Evolutionary conservation across 2,113 vertebrate species (phyloP), one percentile per base, ranked within the genome.

Genomic region (Tachycineta bicolor): DNA sequence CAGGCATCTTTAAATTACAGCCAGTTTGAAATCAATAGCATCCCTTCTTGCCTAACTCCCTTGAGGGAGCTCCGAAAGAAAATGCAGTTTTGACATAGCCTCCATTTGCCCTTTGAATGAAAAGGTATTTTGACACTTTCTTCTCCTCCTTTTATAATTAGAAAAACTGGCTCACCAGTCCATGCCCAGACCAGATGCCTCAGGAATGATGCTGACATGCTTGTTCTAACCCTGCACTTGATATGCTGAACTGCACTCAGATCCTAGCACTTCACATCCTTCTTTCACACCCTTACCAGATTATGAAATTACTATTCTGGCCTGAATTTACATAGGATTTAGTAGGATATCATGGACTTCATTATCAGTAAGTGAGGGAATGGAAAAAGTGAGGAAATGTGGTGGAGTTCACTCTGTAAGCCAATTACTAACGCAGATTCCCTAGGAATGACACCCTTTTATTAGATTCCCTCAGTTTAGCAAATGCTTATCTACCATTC

Each of bases 311-410:
- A 74, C 28, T 71, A 1, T 52, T 87, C 73, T 95, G 64, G 80
- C 56, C 53, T 41, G 43, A 89, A 89, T 76, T 64, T 80, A 70
- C 63, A 67, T 5, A 92, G 50, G 70, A 83, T 77, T 89, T 83
- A 87, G 80, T 15, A 70, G 56, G 56, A 68, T 78, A 94, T 64
- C 49, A 67, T 28, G 31, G 70, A 87, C 56, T 84, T 84, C 53
- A 87, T 87, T 77, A 94, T 86, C 76, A 92, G 63, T 47, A 92
- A 92, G 67, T 83, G 77, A 93, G 67, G 43, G 68, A 96, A 95
- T 89, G 76, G 89, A 94, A 96, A 90, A 92, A 94, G 83, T 81
- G 88, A 90, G 60, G 68, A 86, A 90, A 88, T 47, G 47, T 59
- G 83, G 76, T 71, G 52, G 68, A 95, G 50, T 29, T 77, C 34